Evolutionary conservation across 2,113 vertebrate genomes (phyloP), one percentile per base, ranked within the genome.

Genomic region (Fregata magnificens): DNA sequence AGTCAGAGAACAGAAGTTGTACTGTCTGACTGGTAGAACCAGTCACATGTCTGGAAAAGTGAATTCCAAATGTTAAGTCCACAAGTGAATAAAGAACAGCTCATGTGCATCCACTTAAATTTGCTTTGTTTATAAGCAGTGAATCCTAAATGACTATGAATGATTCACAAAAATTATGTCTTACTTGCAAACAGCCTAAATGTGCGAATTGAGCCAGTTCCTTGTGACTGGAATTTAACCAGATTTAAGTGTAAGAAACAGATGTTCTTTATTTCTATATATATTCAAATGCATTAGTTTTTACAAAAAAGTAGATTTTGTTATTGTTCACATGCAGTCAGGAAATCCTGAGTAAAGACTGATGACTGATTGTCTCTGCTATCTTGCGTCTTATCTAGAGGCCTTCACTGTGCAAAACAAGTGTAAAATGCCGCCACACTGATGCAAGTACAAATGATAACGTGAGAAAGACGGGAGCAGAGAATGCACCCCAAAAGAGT

Each of bases 281-380:
- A 38, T 69, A 38, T 36, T 70, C 13, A 86, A 61, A 73, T 50
- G 20, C 13, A 62, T 73, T 82, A 7, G 5, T 40, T 92, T 85
- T 66, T n/a, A 13, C 18, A 45, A 50, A 70, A 40, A 53, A 18
- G 9, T 38, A 22, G 50, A 22, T 82, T 87, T 79, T 92, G 34
- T 73, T 86, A 62, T 73, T 88, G 58, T 95, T 91, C 76, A 58
- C 28, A 38, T 50, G 28, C 25, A 80, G 86, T 58, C 59, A 83
- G 82, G 91, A 96, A 95, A 94, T 91, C 80, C 88, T 92, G 71
- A 83, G 45, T 81, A 61, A 94, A 88, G 67, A 50, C 49, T 86
- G 44, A 36, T 93, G 82, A 76, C 20, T 88, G 76, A 55, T 61
- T 88, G 53, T 69, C 58, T 88, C 63, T 1, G 9, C 49, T 92